These are phyloP conservation scores for Osmerus eperlanus DNA, from an alignment of 2,113 vertebrate species.

Conservation along the genomic window DNA sequence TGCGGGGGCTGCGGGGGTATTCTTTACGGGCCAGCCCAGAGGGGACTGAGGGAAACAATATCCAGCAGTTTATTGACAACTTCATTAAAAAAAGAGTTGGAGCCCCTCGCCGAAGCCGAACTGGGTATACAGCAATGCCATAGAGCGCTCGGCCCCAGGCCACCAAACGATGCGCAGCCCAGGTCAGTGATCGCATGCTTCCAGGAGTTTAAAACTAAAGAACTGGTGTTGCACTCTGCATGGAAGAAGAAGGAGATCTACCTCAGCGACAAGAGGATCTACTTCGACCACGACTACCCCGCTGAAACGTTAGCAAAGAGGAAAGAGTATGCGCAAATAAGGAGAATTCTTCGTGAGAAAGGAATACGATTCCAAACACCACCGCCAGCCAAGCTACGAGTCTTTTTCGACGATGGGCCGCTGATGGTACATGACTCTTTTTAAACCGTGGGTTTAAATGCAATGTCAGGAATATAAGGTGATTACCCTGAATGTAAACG, in stretches of 20 bases:
- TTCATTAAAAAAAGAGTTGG: not conserved
- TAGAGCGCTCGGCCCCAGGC: not conserved
- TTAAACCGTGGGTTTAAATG: too few relatives aligned
- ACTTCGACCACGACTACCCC: too few relatives aligned
- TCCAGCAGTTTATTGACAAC: not conserved
- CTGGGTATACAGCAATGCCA: not conserved
- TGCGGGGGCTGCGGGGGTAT: too few relatives aligned
- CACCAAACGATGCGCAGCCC: not conserved
- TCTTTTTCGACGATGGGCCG: not conserved
- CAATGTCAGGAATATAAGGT: too few relatives aligned
- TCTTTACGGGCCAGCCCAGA: too few relatives aligned
- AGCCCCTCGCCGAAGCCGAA: not conserved
- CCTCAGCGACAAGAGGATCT: too few relatives aligned
- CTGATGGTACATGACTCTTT: too few relatives aligned
- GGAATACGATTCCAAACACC: not conserved
- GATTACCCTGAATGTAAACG: too few relatives aligned
- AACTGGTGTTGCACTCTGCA: not conserved
- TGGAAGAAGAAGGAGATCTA: too few relatives aligned
- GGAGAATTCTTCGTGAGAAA: not conserved
- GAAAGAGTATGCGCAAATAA: not conserved
- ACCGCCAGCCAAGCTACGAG: not conserved
- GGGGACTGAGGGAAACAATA: not conserved
- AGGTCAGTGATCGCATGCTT: constrained; percentile 6
- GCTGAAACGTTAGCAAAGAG: too few relatives aligned
- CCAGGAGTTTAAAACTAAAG: constrained; percentile 11